A percentile compares a stretch with the other conserved stretches of the same genome.
phyloP scores from a whole-genome alignment of 2,888 invertebrate genomes.

The Carabus problematicus region DNA sequence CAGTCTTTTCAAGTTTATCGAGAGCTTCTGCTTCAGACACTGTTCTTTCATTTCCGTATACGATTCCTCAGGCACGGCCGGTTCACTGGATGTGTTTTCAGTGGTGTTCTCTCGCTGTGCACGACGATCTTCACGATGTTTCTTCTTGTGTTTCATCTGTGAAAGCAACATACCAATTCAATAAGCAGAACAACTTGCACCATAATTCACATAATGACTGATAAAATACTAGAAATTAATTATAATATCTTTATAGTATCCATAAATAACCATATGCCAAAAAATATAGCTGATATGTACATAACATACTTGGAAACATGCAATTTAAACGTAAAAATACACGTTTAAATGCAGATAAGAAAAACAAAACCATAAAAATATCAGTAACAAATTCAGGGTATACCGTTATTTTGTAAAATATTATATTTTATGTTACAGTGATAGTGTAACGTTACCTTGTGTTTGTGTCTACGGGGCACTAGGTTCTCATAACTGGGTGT shows the following conservation, averaged over 20 bases:
- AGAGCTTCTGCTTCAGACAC: conserved; percentile 76
- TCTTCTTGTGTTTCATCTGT: conserved; percentile 78
- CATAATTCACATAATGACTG: too few species aligned
- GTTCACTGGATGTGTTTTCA: conserved; percentile 48
- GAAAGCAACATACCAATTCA: neutral
- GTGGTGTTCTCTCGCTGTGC: conserved; percentile 56
- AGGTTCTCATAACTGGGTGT: conserved; percentile 52
- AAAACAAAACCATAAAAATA: too few species aligned
- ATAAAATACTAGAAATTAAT: too few species aligned
- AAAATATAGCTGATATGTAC: too few species aligned
- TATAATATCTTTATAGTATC: too few species aligned
- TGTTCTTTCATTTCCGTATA: conserved; percentile 66
- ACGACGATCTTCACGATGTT: conserved; percentile 67
- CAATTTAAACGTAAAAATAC: too few species aligned
- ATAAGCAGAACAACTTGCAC: too few species aligned
- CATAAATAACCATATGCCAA: too few species aligned
- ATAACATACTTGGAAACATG: too few species aligned
- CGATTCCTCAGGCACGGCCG: conserved; percentile 59
- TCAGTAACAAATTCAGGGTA: too few species aligned
- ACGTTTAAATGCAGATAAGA: too few species aligned
- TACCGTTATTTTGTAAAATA: conserved; percentile 63
- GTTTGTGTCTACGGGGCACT: conserved; percentile 58
- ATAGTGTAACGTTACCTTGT: conserved; percentile 52
- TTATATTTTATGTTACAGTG: conserved; percentile 50
- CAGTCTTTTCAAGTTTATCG: conserved; percentile 76